Evolutionary conservation across 1,140 invertebrate species (phyloP), one percentile per base, ranked within the genome.

Genomic region (Homarus americanus): DNA sequence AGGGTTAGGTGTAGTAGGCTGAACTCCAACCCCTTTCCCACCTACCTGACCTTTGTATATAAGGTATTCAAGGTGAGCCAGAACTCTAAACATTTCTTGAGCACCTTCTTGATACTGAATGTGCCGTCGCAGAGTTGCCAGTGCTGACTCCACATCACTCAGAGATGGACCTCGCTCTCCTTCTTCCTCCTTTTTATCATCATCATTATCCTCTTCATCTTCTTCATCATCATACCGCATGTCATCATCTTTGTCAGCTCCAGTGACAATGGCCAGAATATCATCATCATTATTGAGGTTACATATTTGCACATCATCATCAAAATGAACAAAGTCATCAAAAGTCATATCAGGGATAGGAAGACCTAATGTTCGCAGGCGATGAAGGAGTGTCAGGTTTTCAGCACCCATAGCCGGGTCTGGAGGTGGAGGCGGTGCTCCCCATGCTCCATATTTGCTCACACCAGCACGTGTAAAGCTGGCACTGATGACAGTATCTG

Each of bases 301-400:
- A 49, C 92, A 92, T 44, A 89, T 91, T 82, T 92, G 92, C 41
- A 92, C 75, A 34, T 69, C 83, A 82, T 88, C 58, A 82, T 92
- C 92, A 82, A 92, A 92, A 75, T 92, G 86, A 32, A 91, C 86
- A 84, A 73, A 92, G 58, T 91, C 82, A 63, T 92, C 90, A 82
- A 92, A 91, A 7, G 90, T 91, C 63, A 83, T 91, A n/a, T 91
- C 89, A 0, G 88, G 58, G n/a, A 85, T 44, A 28, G 44, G 24
- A n/a, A 87, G 82, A 73, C 73, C 90, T 49, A 86, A 73, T 32
- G 66, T 40, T 28, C 75, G 82, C n/a, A 89, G 78, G 38, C 82
- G 82, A 40, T 91, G 85, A 7, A 91, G 38, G 3, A 91, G 82
- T 2, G 87, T 85, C n/a, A 89, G 82, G n/a, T 91, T 87, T 41